Conservation (phyloP, 2,113 vertebrate genomes). For the Physeter macrocephalus region DNA sequence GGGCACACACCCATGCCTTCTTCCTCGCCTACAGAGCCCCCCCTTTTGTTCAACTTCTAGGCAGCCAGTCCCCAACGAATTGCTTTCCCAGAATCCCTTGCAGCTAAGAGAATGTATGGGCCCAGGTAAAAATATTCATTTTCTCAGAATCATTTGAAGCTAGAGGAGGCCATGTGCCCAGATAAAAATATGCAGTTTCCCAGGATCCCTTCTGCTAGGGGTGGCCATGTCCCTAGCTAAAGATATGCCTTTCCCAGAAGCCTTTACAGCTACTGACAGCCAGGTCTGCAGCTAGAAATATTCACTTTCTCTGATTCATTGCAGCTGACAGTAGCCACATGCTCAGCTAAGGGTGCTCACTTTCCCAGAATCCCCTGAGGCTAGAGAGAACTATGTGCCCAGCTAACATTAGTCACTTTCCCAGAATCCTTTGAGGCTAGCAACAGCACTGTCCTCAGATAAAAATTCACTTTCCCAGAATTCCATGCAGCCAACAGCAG, state of each 20-base stretch:
- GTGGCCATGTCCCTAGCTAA: neutral
- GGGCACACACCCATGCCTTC: constrained; percentile 12
- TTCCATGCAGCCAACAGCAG: neutral
- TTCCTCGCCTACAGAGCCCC: neutral
- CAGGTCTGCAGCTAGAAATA: neutral
- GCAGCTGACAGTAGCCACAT: neutral
- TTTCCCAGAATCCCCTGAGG: neutral
- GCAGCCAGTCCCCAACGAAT: neutral
- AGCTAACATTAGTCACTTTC: constrained; percentile 23
- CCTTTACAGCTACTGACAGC: neutral
- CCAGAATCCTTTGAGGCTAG: neutral
- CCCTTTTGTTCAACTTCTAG: neutral
- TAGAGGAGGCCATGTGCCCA: neutral
- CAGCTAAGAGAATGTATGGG: neutral
- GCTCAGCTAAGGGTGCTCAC: neutral
- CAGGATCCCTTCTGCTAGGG: neutral
- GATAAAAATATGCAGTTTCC: neutral
- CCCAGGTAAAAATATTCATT: neutral
- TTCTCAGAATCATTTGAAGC: neutral
- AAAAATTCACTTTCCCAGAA: constrained; percentile 7
- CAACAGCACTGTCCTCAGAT: neutral
- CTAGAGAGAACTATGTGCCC: neutral
- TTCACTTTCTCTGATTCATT: neutral
- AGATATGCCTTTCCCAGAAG: neutral
- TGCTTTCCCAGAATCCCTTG: neutral